Evolutionary conservation across 2,888 invertebrate species (phyloP).

Genomic region (Cabera pusaria): DNA sequence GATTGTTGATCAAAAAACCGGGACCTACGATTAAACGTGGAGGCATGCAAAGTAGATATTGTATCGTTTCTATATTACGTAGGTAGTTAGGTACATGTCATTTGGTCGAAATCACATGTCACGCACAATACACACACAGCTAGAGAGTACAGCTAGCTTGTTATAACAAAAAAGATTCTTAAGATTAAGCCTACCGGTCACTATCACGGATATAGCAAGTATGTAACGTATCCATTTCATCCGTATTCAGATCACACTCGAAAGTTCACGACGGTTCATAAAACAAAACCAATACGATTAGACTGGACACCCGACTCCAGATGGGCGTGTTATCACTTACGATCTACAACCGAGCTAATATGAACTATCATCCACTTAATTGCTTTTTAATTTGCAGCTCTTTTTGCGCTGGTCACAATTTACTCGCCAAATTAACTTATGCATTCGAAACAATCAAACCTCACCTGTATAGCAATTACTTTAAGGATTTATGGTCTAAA

Average conservation of each 20-base stretch:
- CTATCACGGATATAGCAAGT: too few species aligned
- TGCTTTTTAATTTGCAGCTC: conserved; percentile 22
- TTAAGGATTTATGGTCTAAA: neutral
- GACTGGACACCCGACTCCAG: conserved; percentile 32
- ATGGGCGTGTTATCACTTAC: conserved; percentile 47
- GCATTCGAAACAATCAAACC: neutral
- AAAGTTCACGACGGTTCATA: conserved; percentile 36
- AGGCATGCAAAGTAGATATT: too few species aligned
- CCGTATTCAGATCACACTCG: conserved; percentile 10
- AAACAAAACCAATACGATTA: conserved; percentile 50
- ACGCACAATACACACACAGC: too few species aligned
- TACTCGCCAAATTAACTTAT: conserved; percentile 6
- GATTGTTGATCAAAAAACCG: too few species aligned
- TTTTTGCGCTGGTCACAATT: conserved; percentile 11
- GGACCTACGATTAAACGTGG: too few species aligned
- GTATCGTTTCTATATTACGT: too few species aligned
- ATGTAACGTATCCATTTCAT: too few species aligned
- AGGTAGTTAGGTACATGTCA: too few species aligned
- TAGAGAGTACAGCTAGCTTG: too few species aligned
- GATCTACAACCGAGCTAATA: conserved; percentile 29
- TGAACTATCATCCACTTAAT: conserved; percentile 23
- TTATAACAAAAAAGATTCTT: too few species aligned
- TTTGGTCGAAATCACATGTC: too few species aligned
- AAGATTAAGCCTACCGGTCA: too few species aligned
- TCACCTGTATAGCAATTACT: neutral